phyloP scores from a whole-genome alignment of 2,113 vertebrate genomes.

The Fregetta grallaria region DNA sequence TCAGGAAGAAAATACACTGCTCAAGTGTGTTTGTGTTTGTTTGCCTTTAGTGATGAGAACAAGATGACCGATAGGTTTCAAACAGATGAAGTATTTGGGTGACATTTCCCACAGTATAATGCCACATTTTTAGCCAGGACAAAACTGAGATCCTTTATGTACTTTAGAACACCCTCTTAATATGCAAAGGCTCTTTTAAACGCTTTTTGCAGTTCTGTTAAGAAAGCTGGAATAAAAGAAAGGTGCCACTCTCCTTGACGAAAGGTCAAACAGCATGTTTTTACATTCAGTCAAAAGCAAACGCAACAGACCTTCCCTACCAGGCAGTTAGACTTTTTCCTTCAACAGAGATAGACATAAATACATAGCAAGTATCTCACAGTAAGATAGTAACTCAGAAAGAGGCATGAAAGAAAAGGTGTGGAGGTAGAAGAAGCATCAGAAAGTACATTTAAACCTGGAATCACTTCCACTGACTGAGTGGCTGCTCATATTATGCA shows the following conservation, averaged over 20 bases:
- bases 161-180: background rate
- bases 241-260: background rate
- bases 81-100: background rate
- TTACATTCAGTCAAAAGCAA: background rate
- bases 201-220: background rate
- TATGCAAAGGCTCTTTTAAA: background rate
- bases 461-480: background rate
- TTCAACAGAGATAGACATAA: background rate
- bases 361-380: background rate
- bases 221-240: background rate
- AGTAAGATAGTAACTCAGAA: background rate
- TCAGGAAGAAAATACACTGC: background rate
- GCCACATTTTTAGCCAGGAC: background rate
- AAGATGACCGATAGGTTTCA: background rate
- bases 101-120: background rate
- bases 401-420: background rate
- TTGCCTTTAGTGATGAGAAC: background rate
- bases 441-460: background rate
- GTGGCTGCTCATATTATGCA: background rate
- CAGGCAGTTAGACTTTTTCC: background rate
- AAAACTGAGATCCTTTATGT: background rate
- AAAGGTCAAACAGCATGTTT: background rate
- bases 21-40: background rate
- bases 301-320: background rate
- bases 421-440: background rate